Evolutionary conservation across 2,888 invertebrate genomes (phyloP).

Genomic region (Crioceris asparagi): DNA sequence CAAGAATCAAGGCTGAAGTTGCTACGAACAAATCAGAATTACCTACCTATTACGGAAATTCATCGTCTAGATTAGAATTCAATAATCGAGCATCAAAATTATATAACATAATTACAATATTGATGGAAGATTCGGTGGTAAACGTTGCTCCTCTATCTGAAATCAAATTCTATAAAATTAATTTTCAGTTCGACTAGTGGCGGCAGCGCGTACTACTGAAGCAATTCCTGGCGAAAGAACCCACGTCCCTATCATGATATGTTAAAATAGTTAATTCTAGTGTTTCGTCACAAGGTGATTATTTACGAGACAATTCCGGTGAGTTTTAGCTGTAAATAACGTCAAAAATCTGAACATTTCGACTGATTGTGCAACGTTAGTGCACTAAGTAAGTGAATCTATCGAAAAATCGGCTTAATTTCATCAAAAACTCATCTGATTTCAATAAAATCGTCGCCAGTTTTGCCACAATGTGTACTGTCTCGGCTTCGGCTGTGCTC

Average conservation of each 20-base stretch:
- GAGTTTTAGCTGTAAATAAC: conserved; percentile 17
- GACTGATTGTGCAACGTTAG: conserved; percentile 23
- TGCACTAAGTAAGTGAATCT: conserved; percentile 20
- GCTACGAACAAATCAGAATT: too few relatives aligned
- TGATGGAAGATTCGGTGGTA: too few relatives aligned
- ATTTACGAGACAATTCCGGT: conserved; percentile 18
- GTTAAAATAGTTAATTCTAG: conserved; percentile 33
- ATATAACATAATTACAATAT: too few relatives aligned
- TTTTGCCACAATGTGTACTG: conserved; percentile 27
- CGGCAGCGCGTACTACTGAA: conserved; percentile 29
- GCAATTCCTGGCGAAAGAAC: conserved; percentile 38
- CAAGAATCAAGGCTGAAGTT: too few relatives aligned
- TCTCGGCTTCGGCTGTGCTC: conserved; percentile 30
- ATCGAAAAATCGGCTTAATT: conserved; percentile 23
- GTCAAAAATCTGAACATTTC: conserved; percentile 28
- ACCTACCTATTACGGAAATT: too few relatives aligned
- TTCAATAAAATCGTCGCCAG: conserved; percentile 21
- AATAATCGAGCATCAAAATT: too few relatives aligned
- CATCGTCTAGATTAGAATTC: too few relatives aligned
- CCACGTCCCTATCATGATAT: conserved; percentile 36
- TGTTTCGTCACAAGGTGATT: conserved; percentile 28
- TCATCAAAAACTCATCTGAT: conserved; percentile 21
- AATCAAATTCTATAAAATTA: too few relatives aligned
- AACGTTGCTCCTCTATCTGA: too few relatives aligned
- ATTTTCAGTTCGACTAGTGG: conserved; percentile 28